phyloP scores from a whole-genome alignment of 2,113 vertebrate genomes.

The Prunella fulvescens region DNA sequence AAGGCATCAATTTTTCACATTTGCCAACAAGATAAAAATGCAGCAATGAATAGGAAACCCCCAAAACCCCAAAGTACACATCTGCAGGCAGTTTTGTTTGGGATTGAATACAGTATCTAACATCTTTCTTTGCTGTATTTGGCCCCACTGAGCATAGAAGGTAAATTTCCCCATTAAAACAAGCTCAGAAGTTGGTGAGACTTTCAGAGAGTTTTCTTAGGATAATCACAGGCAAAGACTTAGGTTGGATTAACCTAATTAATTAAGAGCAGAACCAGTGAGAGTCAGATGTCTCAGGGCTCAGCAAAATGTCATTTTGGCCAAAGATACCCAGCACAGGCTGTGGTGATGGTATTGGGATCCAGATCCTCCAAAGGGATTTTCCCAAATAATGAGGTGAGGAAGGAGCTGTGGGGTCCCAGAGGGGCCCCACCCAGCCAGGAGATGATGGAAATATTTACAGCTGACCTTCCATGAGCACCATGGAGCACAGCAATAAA shows the following conservation, averaged over 20 bases:
- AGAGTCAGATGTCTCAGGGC: not conserved
- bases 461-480: not conserved
- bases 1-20: not conserved
- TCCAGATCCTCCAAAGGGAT: not conserved
- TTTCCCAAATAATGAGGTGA: not conserved
- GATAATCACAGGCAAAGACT: not conserved
- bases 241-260: not conserved
- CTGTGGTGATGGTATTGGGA: not conserved
- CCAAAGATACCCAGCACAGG: not conserved
- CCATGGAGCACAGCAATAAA: not conserved
- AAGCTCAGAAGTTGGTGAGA: not conserved
- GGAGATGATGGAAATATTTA: not conserved
- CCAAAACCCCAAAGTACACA: not conserved
- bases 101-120: not conserved
- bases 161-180: not conserved
- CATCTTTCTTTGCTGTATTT: not conserved
- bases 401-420: not conserved
- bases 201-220: not conserved
- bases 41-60: not conserved
- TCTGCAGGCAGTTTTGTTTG: not conserved
- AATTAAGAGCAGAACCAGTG: not conserved
- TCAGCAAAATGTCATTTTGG: not conserved
- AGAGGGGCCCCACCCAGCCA: not conserved
- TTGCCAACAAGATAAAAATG: not conserved
- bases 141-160: not conserved